A percentile compares a stretch with the other conserved stretches of the same genome.
Conservation (phyloP, 2,797 vertebrate genomes). For the Sebastes paucispinis region DNA sequence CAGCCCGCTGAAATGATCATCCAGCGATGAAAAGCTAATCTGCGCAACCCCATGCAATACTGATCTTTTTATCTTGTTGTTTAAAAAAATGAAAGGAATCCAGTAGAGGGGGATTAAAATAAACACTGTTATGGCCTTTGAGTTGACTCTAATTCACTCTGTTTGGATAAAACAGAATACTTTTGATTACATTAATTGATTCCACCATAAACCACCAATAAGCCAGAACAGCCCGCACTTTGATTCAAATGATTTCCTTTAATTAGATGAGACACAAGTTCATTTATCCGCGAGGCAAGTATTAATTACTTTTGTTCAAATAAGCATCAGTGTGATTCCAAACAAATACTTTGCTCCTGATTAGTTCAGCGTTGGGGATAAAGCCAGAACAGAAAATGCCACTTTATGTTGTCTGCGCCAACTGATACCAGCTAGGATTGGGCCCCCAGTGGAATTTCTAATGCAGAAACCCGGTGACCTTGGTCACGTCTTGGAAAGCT, state of each 20-base stretch:
- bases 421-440: slow-evolving; percentile 16
- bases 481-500: slow-evolving; percentile 27
- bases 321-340: background rate
- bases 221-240: slow-evolving; percentile 4
- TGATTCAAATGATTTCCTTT: slow-evolving; percentile 35
- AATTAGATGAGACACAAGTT: slow-evolving; percentile 28
- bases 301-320: slow-evolving; percentile 50
- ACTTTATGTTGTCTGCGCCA: slow-evolving; percentile 20
- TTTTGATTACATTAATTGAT: slow-evolving; percentile 29
- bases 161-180: slow-evolving; percentile 1
- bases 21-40: background rate
- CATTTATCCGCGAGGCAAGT: slow-evolving; percentile 13
- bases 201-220: background rate
- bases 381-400: slow-evolving; percentile 23
- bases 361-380: slow-evolving; percentile 26
- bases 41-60: background rate
- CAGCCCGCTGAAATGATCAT: slow-evolving; percentile 9
- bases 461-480: slow-evolving; percentile 56
- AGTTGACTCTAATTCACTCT: background rate
- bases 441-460: slow-evolving; percentile 54
- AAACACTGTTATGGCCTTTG: background rate
- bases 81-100: background rate
- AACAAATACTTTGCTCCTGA: slow-evolving; percentile 16
- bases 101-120: background rate
- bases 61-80: slow-evolving; percentile 1